A percentile compares a stretch with the other conserved stretches of the same genome.
These are phyloP conservation scores for Pseudachorutes palmiensis DNA, from an alignment of 1,140 invertebrate species.

Conservation along the genomic window DNA sequence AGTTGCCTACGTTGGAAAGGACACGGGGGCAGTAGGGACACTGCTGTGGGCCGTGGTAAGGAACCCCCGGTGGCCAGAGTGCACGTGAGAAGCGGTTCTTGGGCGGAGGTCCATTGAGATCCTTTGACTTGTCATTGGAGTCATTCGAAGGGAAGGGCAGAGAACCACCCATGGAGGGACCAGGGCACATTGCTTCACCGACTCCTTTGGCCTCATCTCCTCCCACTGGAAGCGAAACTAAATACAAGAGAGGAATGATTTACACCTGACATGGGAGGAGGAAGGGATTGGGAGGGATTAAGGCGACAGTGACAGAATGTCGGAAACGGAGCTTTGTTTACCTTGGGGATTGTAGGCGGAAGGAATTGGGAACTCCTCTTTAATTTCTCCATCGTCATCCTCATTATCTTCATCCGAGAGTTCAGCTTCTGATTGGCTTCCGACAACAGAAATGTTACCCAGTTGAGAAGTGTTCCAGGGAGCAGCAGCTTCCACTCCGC, in stretches of 20 bases:
- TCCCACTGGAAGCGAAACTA: neutral
- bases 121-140: neutral
- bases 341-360: constrained; percentile 31
- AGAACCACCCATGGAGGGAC: neutral
- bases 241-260: no score
- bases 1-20: constrained; percentile 39
- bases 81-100: constrained; percentile 33
- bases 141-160: no score
- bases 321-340: no score
- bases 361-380: constrained; percentile 28
- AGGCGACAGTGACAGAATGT: no score
- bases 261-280: no score
- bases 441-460: constrained; percentile 23
- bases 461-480: neutral
- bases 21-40: constrained; percentile 39
- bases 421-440: constrained; percentile 30
- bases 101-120: constrained; percentile 17
- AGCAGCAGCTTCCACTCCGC: neutral
- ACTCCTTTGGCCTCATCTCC: constrained; percentile 18
- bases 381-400: constrained; percentile 33
- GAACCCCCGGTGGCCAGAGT: constrained; percentile 31
- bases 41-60: constrained; percentile 37
- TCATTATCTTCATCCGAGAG: constrained; percentile 29
- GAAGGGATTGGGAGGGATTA: no score
- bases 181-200: neutral